A percentile compares a stretch with the other conserved stretches of the same genome.
phyloP scores from a whole-genome alignment of 37 sponge, comb jelly and placozoan species.

The Aphrocallistes beatrix region DNA sequence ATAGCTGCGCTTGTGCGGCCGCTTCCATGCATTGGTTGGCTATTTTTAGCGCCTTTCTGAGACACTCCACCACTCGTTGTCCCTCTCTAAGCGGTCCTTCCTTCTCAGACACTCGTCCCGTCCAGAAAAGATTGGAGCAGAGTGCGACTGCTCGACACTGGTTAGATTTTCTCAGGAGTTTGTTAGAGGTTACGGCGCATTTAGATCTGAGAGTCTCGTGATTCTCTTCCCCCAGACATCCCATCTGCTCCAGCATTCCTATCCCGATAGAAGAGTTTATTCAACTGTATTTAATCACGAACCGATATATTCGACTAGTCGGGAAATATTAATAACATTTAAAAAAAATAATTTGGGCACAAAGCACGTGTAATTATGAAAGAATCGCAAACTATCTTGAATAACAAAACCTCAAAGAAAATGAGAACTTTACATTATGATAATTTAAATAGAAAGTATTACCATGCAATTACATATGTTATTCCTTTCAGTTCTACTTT shows the following conservation, averaged over 20 bases:
- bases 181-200: slow-evolving; percentile 71
- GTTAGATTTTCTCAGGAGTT: slow-evolving; percentile 94
- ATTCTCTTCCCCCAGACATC: slow-evolving; percentile 90
- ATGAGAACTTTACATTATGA: too few relatives aligned
- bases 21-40: slow-evolving; percentile 96
- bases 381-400: too few relatives aligned
- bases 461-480: too few relatives aligned
- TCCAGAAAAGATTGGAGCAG: slow-evolving; percentile 95
- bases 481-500: too few relatives aligned
- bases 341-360: too few relatives aligned
- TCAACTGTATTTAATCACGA: too few relatives aligned
- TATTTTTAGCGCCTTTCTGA: slow-evolving; percentile 83
- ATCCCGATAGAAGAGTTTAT: too few relatives aligned
- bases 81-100: slow-evolving; percentile 27
- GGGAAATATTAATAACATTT: too few relatives aligned
- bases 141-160: slow-evolving; percentile 84
- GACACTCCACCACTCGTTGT: slow-evolving; percentile 84
- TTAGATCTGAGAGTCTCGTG: slow-evolving; percentile 90
- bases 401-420: too few relatives aligned
- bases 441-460: too few relatives aligned
- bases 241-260: slow-evolving; percentile 58
- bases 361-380: too few relatives aligned
- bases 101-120: slow-evolving; percentile 35
- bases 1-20: slow-evolving; percentile 76
- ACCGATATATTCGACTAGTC: too few relatives aligned